Conservation (phyloP, 1,140 invertebrate species). For the Branchinecta lynchi region DNA sequence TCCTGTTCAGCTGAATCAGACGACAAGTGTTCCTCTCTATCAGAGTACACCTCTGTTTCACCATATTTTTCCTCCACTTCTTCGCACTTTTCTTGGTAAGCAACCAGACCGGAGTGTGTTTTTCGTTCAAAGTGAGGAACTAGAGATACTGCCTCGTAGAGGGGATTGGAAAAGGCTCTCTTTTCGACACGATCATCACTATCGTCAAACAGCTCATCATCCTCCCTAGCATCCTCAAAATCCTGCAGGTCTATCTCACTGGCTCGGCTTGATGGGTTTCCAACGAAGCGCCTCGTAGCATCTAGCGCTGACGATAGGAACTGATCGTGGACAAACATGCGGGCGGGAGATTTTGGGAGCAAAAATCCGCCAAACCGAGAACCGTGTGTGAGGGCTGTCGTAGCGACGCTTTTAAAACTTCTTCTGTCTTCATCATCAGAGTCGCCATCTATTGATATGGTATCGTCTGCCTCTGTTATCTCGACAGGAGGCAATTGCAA, state of each 20-base stretch:
- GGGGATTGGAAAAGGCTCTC: background rate
- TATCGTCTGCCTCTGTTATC: slow-evolving; percentile 8
- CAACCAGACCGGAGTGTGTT: no score
- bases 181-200: background rate
- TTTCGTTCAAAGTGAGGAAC: no score
- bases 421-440: slow-evolving; percentile 12
- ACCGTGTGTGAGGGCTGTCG: background rate
- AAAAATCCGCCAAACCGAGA: slow-evolving; percentile 14
- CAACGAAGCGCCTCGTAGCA: background rate
- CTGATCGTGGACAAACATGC: slow-evolving; percentile 19
- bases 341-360: slow-evolving; percentile 19
- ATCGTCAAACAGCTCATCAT: background rate
- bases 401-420: background rate
- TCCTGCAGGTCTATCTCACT: background rate
- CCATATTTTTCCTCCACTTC: no score
- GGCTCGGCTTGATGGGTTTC: background rate
- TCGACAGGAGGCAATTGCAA: background rate
- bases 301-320: slow-evolving; percentile 16
- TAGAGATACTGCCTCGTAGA: background rate
- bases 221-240: background rate
- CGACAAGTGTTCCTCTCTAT: no score
- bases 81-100: no score
- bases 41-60: no score
- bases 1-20: no score
- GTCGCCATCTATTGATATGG: slow-evolving; percentile 14